These are phyloP conservation scores for Lingula anatina DNA, from an alignment of 2,888 invertebrate genomes.

Conservation along the genomic window DNA sequence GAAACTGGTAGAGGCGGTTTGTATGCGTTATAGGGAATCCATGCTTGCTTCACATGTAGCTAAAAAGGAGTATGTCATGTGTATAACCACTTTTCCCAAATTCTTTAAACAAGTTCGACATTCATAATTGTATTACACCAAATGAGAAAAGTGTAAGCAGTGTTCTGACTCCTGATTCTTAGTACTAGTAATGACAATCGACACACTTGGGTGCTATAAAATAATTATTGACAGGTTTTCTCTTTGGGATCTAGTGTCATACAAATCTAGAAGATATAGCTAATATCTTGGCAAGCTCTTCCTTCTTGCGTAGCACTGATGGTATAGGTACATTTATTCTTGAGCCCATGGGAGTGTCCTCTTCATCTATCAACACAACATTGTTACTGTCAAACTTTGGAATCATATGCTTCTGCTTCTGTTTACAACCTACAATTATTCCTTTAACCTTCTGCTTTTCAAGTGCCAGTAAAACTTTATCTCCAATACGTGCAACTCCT, in stretches of 20 bases:
- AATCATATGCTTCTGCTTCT: conserved; percentile 72
- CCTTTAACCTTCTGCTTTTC: conserved; percentile 93
- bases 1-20: too few relatives aligned
- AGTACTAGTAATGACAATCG: too few relatives aligned
- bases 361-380: conserved; percentile 90
- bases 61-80: too few relatives aligned
- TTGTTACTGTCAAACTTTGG: conserved; percentile 95
- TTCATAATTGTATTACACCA: too few relatives aligned
- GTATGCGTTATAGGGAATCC: too few relatives aligned
- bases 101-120: too few relatives aligned
- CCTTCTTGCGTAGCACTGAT: conserved; percentile 78
- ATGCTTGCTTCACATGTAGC: too few relatives aligned
- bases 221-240: too few relatives aligned
- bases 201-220: too few relatives aligned
- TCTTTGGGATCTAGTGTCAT: conserved; percentile 49
- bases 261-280: conserved; percentile 86
- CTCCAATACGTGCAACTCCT: conserved; percentile 64
- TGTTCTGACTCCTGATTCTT: too few relatives aligned
- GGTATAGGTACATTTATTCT: conserved; percentile 94
- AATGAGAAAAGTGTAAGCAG: too few relatives aligned
- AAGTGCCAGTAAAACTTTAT: conserved; percentile 86
- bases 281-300: conserved; percentile 76
- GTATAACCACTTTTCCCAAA: too few relatives aligned
- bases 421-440: conserved; percentile 81
- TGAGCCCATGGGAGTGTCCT: conserved; percentile 89